These are phyloP conservation scores for Cecropterus lyciades DNA, from an alignment of 1,140 invertebrate species.

Conservation along the genomic window DNA sequence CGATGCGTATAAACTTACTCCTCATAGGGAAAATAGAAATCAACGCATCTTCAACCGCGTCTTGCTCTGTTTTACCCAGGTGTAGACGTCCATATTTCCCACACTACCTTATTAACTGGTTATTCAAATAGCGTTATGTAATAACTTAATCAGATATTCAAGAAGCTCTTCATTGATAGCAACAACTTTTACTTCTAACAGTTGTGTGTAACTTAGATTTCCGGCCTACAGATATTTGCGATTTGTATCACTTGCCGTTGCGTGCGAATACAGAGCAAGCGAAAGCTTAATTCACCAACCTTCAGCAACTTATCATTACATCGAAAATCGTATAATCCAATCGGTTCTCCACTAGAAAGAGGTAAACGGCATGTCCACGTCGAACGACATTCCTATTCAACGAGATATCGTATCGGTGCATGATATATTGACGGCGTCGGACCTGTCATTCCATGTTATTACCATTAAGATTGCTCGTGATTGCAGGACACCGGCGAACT, in stretches of 20 bases:
- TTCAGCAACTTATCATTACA: slow-evolving; percentile 22
- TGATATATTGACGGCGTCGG: slow-evolving; percentile 37
- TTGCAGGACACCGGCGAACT: slow-evolving; percentile 28
- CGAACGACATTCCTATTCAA: slow-evolving; percentile 33
- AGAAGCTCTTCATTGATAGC: slow-evolving; percentile 11
- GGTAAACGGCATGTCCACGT: slow-evolving; percentile 34
- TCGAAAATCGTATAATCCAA: slow-evolving; percentile 19
- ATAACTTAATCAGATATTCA: slow-evolving; percentile 11
- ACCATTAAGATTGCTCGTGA: slow-evolving; percentile 40
- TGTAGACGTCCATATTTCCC: too few relatives aligned
- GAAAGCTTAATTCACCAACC: slow-evolving; percentile 23
- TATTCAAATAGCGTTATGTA: slow-evolving; percentile 1
- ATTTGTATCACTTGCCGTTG: slow-evolving; percentile 22
- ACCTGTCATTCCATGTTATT: slow-evolving; percentile 44
- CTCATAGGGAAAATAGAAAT: too few relatives aligned
- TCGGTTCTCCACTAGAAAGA: slow-evolving; percentile 13
- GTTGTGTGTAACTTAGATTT: slow-evolving; percentile 18
- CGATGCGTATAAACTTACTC: too few relatives aligned
- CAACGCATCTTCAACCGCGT: too few relatives aligned
- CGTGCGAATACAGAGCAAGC: slow-evolving; percentile 19
- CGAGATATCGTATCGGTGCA: slow-evolving; percentile 30
- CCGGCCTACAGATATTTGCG: slow-evolving; percentile 4
- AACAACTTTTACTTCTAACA: slow-evolving; percentile 30
- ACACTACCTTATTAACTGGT: too few relatives aligned
- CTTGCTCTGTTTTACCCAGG: too few relatives aligned